phyloP scores from a whole-genome alignment of 2,888 invertebrate species.

The Agrotis clavis region DNA sequence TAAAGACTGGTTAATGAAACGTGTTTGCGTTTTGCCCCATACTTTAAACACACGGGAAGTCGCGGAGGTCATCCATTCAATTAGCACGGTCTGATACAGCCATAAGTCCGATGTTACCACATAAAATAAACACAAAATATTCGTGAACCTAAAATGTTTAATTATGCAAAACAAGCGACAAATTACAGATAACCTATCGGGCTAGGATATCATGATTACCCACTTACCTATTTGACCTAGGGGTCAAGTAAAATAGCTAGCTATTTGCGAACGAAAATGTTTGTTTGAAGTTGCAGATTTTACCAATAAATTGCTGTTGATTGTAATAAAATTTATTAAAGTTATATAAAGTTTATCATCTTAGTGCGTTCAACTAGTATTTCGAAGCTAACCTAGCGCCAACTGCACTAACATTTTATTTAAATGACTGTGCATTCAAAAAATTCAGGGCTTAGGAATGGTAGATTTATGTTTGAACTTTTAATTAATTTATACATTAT shows the following conservation, averaged over 20 bases:
- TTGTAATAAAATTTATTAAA: neutral
- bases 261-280: conserved; percentile 28
- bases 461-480: too few relatives aligned
- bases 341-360: conserved; percentile 2
- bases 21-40: neutral
- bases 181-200: conserved; percentile 41
- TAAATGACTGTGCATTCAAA: too few relatives aligned
- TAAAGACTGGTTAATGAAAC: too few relatives aligned
- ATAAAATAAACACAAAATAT: conserved; percentile 25
- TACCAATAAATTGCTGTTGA: neutral
- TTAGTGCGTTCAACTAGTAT: too few relatives aligned
- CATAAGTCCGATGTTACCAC: conserved; percentile 9
- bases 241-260: conserved; percentile 45
- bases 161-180: conserved; percentile 43
- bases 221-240: conserved; percentile 40
- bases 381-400: too few relatives aligned
- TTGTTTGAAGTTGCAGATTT: conserved; percentile 7
- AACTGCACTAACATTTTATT: too few relatives aligned
- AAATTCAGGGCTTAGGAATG: too few relatives aligned
- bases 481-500: too few relatives aligned
- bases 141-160: conserved; percentile 29
- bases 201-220: conserved; percentile 37
- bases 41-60: conserved; percentile 11
- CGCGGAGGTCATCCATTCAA: conserved; percentile 10
- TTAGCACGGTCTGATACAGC: conserved; percentile 13